Base-by-base conservation (phyloP, 2,113 vertebrate species). In the Sprattus sprattus region DNA sequence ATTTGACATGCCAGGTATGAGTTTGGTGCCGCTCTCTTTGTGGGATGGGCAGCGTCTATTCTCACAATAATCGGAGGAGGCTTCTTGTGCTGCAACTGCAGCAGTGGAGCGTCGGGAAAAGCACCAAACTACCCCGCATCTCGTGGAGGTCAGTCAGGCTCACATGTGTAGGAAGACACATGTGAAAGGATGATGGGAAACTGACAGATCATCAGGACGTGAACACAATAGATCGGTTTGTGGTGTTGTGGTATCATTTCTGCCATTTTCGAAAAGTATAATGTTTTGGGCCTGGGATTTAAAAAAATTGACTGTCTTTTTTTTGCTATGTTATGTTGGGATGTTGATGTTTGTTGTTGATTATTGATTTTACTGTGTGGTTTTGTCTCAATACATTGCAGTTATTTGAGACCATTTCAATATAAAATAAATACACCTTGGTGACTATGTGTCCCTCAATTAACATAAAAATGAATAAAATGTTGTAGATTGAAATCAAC, bases 11-110 rank as follows among this genome's bases (percentile, higher is more conserved):
- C 83, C 86, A 99, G 98, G 88, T 99, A 93, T 90, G 98, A 99
- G 85, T 99, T 99, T 85, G 98, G 98, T 20, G 96, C 95, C 4
- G 98, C 98, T 82, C 95, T 99, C 83, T 99, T 96, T 83, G 94
- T 97, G 0, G 98, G 97, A 16, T 99, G 98, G 98, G 97, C 95
- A 20, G 94, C 96, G 4, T 93, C 97, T 80, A 92, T 92, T 45
- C 95, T 99, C 81, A 91, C 91, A 83, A 87, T 99, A 0, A 92
- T 99, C 16, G 98, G 98, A 18, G 98, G 98, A 1, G 88, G 91
- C 84, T 95, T 99, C 91, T 96, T 99, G 44, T 97, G 96, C 92
- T 98, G 97, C 80, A 96, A 93, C 85, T 97, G 97, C 91, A 92
- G 95, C 28, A 89, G 87, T 6, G 90, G 92, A 83, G 89, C 89